Base-by-base conservation (phyloP, 2,113 vertebrate genomes). In the Forbesichthys agassizii region DNA sequence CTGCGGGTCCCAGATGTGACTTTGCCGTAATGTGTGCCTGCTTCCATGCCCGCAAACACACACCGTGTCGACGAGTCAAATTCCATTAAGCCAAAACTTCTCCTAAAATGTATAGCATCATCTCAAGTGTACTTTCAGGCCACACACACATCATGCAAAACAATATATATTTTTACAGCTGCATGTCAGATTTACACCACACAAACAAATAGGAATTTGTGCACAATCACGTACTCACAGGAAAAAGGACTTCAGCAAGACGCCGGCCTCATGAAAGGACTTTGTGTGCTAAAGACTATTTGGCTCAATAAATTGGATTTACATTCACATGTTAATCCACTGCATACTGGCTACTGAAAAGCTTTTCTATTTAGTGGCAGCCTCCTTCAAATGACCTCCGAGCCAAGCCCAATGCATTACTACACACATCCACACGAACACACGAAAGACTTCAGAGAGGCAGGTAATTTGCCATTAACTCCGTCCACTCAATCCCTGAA, bases 331-430 rank as follows among this genome's bases (percentile, higher is more conserved):
- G 72, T 76, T 77, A 82, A 83, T 78, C 71, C 16, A 0, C 55
- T 49, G 68, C 62, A 64, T 66, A 66, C 64, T 2, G 46, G 64
- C 61, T 55, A 42, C 72, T 61, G 62, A 83, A 82, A 49, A 16
- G 48, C 53, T 70, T 70, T 74, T 48, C 47, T 27, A 82, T 66
- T 81, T 80, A 85, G 76, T 72, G 73, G 60, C 61, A 63, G 78
- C 48, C 73, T 84, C 87, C 83, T 88, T 87, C 77, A 85, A 75
- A 81, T 66, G 80, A 88, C 86, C 86, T 88, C 84, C 61, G 68
- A 84, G 68, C 54, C 69, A 71, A 86, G 72, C 80, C 81, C 73
- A 85, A 82, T 86, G 84, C 62, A 69, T 62, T 61, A 63, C 11
- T 63, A 46, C 48, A 74, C 57, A 75, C 62, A 64, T 62, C 36